Base-by-base conservation (phyloP, 35 echinoderm and acorn worm genomes). In the Stichopus chloronotus region DNA sequence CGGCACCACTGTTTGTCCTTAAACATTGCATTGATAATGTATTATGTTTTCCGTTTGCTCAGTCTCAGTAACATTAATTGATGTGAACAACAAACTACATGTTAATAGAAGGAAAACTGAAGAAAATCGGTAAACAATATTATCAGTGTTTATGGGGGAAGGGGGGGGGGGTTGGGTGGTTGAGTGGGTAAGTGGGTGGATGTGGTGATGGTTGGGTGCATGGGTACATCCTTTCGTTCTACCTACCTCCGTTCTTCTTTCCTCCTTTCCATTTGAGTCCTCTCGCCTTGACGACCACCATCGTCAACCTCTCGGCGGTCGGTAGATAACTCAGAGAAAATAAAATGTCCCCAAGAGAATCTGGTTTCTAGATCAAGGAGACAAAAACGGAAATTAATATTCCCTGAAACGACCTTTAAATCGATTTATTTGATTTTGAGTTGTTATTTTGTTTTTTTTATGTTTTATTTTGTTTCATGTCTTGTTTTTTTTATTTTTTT, bases 271-370 rank as follows among this genome's bases (percentile, higher is more conserved):
- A 89, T 86, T 99, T 99, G 63, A 96, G 83, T 80, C 96, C 94
- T 54, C 95, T 91, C 7, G 95, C 97, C 69, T 95, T 93, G 57
- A 99, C 94, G 13, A 96, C 72, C 25, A 96, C 95, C 24, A 99
- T 88, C 2, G 97, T 99, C 56, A 99, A 78, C 57, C 97, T 93
- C 86, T 99, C 97, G 22, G 97, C 97, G 13, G 97, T 96, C 13
- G 97, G 97, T 69, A 99, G 92, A 76, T 99, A 99, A 84, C 97
- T 99, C 53, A 99, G 20, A 17, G 95, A 96, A 90, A 99, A 99
- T 12, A 99, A 74, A 7, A 96, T 81, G 57, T 99, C 97, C 65
- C 97, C 97, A 4, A 94, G 91, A 4, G 55, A 85, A 11, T 85
- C 82, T 53, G 82, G 52, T 85, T 85, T 85, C 82, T 89, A 12